phyloP scores from a whole-genome alignment of 2,113 vertebrate genomes.

The Columbina picui region DNA sequence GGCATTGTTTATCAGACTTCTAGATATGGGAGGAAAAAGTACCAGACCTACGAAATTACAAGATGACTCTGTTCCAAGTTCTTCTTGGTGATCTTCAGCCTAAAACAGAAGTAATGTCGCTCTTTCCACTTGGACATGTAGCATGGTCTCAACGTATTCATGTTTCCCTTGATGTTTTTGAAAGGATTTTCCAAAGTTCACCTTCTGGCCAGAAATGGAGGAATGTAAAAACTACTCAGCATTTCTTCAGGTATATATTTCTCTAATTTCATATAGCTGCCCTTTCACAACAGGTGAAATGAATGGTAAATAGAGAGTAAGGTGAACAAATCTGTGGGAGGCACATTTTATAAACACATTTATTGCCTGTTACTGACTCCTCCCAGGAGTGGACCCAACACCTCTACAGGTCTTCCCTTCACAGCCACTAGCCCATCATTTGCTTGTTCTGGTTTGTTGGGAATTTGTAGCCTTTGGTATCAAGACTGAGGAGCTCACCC shows the following conservation, averaged over 20 bases:
- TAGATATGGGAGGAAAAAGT: background rate
- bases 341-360: background rate
- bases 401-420: background rate
- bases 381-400: background rate
- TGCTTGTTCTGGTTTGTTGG: background rate
- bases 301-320: background rate
- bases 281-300: background rate
- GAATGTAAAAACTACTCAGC: background rate
- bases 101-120: background rate
- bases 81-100: background rate
- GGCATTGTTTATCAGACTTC: background rate
- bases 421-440: background rate
- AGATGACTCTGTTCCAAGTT: background rate
- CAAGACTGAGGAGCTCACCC: background rate
- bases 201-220: background rate
- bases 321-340: background rate
- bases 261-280: background rate
- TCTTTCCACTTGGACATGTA: background rate
- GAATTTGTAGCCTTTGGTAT: background rate
- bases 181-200: background rate
- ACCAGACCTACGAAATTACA: background rate
- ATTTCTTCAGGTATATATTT: background rate
- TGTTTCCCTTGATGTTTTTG: background rate
- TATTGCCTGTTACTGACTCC: background rate
- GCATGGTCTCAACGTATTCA: background rate